Conservation (phyloP, 2,888 invertebrate species). For the Scrobipalpa atriplicella region DNA sequence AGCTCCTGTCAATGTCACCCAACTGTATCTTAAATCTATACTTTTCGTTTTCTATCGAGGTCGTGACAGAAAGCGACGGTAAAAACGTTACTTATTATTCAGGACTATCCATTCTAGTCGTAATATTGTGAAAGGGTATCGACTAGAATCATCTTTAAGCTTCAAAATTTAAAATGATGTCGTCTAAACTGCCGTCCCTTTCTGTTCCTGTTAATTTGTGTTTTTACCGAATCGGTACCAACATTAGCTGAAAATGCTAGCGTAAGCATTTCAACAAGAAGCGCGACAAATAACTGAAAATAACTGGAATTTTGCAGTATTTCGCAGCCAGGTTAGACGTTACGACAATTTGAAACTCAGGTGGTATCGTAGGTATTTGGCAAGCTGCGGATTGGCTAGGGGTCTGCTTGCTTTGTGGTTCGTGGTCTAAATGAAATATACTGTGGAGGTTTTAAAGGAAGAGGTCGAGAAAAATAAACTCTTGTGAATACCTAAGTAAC, state of each 20-base stretch:
- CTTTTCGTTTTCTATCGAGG: no score
- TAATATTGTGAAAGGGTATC: no score
- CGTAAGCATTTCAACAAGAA: background rate
- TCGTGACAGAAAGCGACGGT: no score
- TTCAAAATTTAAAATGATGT: no score
- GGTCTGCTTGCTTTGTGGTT: constrained; percentile 5
- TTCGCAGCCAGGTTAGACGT: constrained; percentile 11
- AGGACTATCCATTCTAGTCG: no score
- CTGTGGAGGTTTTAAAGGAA: background rate
- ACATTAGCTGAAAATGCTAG: background rate
- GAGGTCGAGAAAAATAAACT: background rate
- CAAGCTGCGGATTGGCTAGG: background rate
- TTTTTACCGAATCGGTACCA: background rate
- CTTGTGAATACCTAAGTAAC: no score
- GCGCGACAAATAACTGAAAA: background rate
- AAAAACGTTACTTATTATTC: no score
- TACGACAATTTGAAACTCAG: constrained; percentile 2
- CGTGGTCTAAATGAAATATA: background rate
- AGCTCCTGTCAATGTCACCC: no score
- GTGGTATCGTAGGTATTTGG: constrained; percentile 1
- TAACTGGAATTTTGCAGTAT: background rate
- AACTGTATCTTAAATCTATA: no score
- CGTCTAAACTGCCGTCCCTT: no score
- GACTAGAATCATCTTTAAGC: no score
- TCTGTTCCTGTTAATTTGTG: background rate